phyloP scores from a whole-genome alignment of 2,888 invertebrate genomes.

The Apodemia zela region DNA sequence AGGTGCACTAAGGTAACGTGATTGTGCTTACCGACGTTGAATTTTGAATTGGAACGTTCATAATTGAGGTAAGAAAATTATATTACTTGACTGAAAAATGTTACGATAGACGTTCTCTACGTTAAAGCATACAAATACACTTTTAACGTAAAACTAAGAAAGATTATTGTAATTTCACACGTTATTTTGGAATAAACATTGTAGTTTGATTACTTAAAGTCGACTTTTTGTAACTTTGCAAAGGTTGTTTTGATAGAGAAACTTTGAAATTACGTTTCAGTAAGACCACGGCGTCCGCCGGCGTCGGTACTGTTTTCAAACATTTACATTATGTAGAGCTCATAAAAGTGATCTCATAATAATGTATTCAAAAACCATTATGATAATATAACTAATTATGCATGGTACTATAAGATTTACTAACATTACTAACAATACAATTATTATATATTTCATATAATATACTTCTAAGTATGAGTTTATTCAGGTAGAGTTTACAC shows the following conservation, averaged over 20 bases:
- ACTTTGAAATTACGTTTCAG: slow-evolving; percentile 54
- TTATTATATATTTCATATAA: no score
- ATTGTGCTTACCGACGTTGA: slow-evolving; percentile 29
- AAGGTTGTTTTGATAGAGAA: slow-evolving; percentile 38
- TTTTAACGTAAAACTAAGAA: neutral
- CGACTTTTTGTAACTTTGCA: neutral
- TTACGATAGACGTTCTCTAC: neutral
- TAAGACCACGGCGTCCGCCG: slow-evolving; percentile 59
- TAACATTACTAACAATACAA: neutral
- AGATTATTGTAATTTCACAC: no score
- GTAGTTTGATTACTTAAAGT: neutral
- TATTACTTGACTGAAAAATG: slow-evolving; percentile 4
- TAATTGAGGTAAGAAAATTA: slow-evolving; percentile 27
- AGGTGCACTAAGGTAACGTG: slow-evolving; percentile 63
- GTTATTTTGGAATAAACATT: no score
- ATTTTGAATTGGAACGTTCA: slow-evolving; percentile 22
- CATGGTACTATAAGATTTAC: neutral
- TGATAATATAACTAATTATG: no score
- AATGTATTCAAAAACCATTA: no score
- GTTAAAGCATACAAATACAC: neutral
- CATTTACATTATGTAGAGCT: neutral
- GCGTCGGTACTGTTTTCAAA: slow-evolving; percentile 53
- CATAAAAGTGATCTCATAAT: no score
- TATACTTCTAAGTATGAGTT: no score
- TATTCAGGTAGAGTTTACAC: no score